These are phyloP conservation scores for Vireo altiloquus DNA, from an alignment of 2,113 vertebrate species.

Conservation along the genomic window DNA sequence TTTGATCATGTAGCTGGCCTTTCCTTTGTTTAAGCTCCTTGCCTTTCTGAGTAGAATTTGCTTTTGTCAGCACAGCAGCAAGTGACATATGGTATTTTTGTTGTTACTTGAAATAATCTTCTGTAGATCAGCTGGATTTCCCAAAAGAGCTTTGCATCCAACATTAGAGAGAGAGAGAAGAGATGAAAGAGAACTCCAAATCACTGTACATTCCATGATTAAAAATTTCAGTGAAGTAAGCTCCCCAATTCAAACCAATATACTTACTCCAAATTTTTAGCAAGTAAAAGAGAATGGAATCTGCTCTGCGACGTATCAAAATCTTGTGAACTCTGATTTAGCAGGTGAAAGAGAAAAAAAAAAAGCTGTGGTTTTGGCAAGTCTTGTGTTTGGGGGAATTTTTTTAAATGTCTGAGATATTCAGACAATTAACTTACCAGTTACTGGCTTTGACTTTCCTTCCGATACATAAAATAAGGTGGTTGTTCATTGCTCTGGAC, in stretches of 20 bases:
- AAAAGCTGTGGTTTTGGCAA: background rate
- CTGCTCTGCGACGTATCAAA: background rate
- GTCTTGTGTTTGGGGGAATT: background rate
- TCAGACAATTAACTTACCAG: background rate
- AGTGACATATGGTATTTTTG: conserved; percentile 35
- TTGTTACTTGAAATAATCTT: conserved; percentile 51
- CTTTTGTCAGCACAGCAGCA: conserved; percentile 34
- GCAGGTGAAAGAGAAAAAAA: background rate
- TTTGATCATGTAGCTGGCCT: background rate
- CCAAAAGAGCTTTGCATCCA: conserved; percentile 10
- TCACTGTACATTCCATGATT: background rate
- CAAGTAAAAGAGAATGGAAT: background rate
- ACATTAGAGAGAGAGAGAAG: background rate
- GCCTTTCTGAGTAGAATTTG: background rate
- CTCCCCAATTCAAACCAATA: background rate
- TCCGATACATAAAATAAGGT: background rate
- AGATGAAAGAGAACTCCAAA: conserved; percentile 7
- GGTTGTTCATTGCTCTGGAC: background rate
- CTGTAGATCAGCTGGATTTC: conserved; percentile 42
- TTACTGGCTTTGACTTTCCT: background rate
- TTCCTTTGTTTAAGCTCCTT: background rate
- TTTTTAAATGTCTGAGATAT: background rate
- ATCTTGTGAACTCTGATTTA: background rate
- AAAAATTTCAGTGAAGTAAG: background rate
- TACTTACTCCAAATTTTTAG: background rate